phyloP scores from a whole-genome alignment of 2,888 invertebrate species.

The Ernsta delagoae region DNA sequence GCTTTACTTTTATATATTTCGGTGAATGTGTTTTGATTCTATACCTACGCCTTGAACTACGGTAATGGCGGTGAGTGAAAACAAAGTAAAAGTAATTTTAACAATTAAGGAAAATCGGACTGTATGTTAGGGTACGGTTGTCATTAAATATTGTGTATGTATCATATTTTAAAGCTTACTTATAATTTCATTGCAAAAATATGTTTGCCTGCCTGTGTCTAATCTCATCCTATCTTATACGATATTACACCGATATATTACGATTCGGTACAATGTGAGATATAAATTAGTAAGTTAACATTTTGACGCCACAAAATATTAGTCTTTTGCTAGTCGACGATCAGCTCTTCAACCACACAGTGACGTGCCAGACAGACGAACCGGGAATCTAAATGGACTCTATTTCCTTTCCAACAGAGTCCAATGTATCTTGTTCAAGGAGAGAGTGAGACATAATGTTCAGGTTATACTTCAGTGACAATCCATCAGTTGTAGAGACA shows the following conservation, averaged over 20 bases:
- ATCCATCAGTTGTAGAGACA: not conserved
- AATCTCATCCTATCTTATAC: not conserved
- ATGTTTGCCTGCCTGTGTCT: not conserved
- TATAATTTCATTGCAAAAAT: not conserved
- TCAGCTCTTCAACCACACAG: slow-evolving; percentile 54
- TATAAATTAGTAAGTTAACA: not conserved
- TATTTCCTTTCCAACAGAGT: slow-evolving; percentile 21
- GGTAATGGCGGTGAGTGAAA: slow-evolving; percentile 54
- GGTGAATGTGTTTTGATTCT: slow-evolving; percentile 7
- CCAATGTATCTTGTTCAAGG: slow-evolving; percentile 35
- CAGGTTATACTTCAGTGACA: not conserved
- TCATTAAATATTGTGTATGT: not conserved
- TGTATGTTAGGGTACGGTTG: slow-evolving; percentile 15
- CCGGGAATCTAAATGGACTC: slow-evolving; percentile 17
- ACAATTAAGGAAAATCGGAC: slow-evolving; percentile 41
- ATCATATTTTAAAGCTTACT: not conserved
- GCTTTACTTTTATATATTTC: not conserved
- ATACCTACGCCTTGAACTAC: slow-evolving; percentile 36
- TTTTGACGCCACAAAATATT: not conserved
- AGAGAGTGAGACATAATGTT: slow-evolving; percentile 39
- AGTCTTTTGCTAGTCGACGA: slow-evolving; percentile 7
- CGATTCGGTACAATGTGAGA: not conserved
- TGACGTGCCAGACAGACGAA: slow-evolving; percentile 41
- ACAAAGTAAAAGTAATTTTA: slow-evolving; percentile 46
- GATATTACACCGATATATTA: not conserved